Conservation (phyloP, 2,888 invertebrate genomes). For the Lycaena phlaeas region DNA sequence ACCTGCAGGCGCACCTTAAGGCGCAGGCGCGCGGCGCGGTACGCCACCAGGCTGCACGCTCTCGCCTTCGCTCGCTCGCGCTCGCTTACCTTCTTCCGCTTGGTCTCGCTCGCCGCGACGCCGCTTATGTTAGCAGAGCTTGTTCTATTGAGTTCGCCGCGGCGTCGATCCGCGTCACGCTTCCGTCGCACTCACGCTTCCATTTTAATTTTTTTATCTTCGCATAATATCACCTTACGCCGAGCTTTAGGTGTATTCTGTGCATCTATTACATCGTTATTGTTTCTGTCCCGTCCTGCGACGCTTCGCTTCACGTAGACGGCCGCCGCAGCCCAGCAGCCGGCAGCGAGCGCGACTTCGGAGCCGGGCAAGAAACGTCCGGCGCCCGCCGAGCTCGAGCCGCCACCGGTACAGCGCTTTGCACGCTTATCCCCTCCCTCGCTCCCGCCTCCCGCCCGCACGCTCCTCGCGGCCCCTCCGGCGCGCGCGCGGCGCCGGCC, state of each 20-base stretch:
- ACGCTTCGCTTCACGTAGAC: slow-evolving; percentile 73
- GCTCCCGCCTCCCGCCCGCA: slow-evolving; percentile 34
- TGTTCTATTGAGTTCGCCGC: slow-evolving; percentile 61
- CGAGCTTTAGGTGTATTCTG: slow-evolving; percentile 73
- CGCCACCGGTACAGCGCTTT: slow-evolving; percentile 93
- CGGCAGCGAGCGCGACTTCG: slow-evolving; percentile 76
- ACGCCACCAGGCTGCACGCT: slow-evolving; percentile 80
- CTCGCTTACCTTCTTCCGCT: slow-evolving; percentile 68
- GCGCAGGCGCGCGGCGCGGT: slow-evolving; percentile 96
- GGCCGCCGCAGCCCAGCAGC: slow-evolving; percentile 75
- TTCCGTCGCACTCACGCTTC: slow-evolving; percentile 73
- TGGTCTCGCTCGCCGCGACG: slow-evolving; percentile 66
- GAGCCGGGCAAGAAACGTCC: slow-evolving; percentile 97
- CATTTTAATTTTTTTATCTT: slow-evolving; percentile 66
- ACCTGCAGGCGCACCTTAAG: slow-evolving; percentile 99
- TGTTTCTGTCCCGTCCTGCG: slow-evolving; percentile 73
- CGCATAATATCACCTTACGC: slow-evolving; percentile 70
- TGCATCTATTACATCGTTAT: slow-evolving; percentile 73
- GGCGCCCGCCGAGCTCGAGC: slow-evolving; percentile 74
- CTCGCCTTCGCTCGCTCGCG: slow-evolving; percentile 47
- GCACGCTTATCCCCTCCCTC: slow-evolving; percentile 72
- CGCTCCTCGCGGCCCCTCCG: slow-evolving; percentile 41
- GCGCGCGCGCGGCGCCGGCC: slow-evolving; percentile 32
- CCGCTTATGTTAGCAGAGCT: slow-evolving; percentile 68
- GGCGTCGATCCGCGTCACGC: slow-evolving; percentile 61